phyloP scores from a whole-genome alignment of 2,888 invertebrate genomes.

The Nemurella pictetii region DNA sequence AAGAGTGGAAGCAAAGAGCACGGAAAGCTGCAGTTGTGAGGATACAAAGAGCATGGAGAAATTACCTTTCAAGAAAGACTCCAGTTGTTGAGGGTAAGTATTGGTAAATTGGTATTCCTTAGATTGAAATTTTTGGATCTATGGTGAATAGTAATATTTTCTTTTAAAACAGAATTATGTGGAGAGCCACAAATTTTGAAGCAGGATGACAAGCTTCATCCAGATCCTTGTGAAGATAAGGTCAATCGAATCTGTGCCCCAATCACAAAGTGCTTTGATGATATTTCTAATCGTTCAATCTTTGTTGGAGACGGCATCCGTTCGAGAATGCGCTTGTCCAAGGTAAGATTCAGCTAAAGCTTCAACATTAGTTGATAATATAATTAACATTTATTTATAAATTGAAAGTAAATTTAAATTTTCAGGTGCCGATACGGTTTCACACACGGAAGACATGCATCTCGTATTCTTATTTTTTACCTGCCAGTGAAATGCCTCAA shows the following conservation, averaged over 20 bases:
- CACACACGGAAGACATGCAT: conserved; percentile 48
- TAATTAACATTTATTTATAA: background rate
- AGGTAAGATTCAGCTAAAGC: background rate
- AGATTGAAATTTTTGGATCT: background rate
- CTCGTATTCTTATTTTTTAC: conserved; percentile 47
- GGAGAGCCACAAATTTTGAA: background rate
- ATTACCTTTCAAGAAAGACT: background rate
- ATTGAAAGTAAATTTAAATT: conserved; percentile 22
- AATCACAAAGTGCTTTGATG: background rate
- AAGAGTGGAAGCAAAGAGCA: background rate
- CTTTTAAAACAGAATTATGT: no score
- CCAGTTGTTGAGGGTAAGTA: background rate
- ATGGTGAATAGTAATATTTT: no score
- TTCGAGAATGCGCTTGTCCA: background rate
- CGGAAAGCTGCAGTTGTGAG: background rate
- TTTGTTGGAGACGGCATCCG: background rate
- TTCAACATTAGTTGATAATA: background rate
- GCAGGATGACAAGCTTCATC: background rate
- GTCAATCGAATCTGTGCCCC: background rate
- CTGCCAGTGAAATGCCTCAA: conserved; percentile 47
- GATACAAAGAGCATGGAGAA: conserved; percentile 12
- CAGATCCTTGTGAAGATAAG: background rate
- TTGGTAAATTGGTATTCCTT: no score
- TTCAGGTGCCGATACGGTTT: conserved; percentile 48
- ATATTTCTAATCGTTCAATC: background rate